These are phyloP conservation scores for Porites australiensis DNA, from an alignment of 64 coral and sea anemone species.

Conservation along the genomic window DNA sequence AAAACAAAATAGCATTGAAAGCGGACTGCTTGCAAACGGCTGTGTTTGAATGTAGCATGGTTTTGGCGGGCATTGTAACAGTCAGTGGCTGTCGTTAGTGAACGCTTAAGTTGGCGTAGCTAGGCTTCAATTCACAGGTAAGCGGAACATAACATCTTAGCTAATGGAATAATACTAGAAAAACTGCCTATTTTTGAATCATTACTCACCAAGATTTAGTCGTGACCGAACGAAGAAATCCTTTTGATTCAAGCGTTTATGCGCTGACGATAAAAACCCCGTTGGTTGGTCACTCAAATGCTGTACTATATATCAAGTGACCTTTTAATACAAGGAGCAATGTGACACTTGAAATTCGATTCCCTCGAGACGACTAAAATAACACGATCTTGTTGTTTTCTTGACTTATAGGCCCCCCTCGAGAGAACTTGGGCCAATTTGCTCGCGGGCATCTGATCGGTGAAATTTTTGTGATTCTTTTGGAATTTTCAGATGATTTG, in stretches of 20 bases:
- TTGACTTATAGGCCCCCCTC: background rate
- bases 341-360: background rate
- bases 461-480: no score
- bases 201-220: background rate
- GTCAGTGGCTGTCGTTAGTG: background rate
- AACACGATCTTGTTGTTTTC: background rate
- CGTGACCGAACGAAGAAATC: background rate
- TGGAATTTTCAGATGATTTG: no score
- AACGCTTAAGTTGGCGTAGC: no score
- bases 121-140: no score
- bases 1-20: no score
- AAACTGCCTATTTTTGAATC: background rate
- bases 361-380: slow-evolving; percentile 9
- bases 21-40: background rate
- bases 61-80: background rate
- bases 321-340: background rate
- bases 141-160: background rate
- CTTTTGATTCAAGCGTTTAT: background rate
- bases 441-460: background rate
- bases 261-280: background rate
- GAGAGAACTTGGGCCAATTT: background rate
- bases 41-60: background rate
- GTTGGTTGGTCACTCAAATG: background rate
- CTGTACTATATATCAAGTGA: background rate
- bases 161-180: background rate